phyloP scores from a whole-genome alignment of 37 sponge, comb jelly and placozoan genomes.

The Crambe crambe region DNA sequence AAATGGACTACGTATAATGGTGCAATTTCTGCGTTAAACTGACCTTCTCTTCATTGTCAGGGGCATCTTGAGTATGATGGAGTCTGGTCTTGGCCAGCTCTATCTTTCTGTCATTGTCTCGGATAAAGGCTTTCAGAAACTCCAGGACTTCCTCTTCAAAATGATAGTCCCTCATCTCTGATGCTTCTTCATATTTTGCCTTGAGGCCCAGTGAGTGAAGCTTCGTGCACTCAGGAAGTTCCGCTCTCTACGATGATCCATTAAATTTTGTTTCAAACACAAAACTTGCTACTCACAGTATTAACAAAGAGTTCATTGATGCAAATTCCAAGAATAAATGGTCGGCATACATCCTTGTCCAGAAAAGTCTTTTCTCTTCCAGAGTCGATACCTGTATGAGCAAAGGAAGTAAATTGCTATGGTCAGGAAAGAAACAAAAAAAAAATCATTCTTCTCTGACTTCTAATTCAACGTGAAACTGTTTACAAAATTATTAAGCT shows the following conservation, averaged over 20 bases:
- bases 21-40: neutral
- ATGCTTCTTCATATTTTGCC: conserved; percentile 84
- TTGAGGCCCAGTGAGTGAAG: conserved; percentile 89
- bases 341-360: conserved; percentile 91
- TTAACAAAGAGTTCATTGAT: conserved; percentile 95
- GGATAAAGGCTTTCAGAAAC: conserved; percentile 60
- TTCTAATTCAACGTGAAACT: neutral
- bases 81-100: conserved; percentile 83
- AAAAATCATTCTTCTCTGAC: neutral
- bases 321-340: conserved; percentile 91
- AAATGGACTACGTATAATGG: neutral
- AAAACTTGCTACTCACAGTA: conserved; percentile 85
- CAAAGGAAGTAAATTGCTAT: neutral
- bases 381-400: conserved; percentile 47
- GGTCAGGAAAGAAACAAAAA: too few relatives aligned
- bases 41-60: conserved; percentile 85
- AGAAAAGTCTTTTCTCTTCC: conserved; percentile 72
- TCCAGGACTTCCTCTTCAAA: conserved; percentile 93
- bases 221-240: conserved; percentile 85
- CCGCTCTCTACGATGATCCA: conserved; percentile 80
- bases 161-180: conserved; percentile 85
- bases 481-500: too few relatives aligned
- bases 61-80: conserved; percentile 74
- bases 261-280: too few relatives aligned
- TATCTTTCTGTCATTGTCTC: conserved; percentile 92